Evolutionary conservation across 2,888 invertebrate genomes (phyloP).

Genomic region (Blera fallax): DNA sequence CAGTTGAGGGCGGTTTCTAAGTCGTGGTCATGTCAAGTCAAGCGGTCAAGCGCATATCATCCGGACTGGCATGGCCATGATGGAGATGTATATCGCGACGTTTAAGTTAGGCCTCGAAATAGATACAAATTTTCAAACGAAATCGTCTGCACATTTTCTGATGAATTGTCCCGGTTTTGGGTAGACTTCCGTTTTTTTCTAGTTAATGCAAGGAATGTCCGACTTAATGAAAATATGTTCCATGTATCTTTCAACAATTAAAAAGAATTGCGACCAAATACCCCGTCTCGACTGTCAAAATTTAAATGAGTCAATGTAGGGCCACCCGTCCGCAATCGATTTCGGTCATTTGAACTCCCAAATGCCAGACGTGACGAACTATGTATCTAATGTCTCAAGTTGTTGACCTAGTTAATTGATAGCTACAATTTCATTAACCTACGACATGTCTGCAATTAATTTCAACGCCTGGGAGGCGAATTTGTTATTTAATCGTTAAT

Average conservation of each 20-base stretch:
- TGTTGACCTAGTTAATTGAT: conserved; percentile 9
- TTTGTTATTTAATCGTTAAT: neutral
- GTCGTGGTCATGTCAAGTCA: too few relatives aligned
- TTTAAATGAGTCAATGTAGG: neutral
- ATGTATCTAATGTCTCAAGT: neutral
- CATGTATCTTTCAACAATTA: neutral
- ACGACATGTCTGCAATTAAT: neutral
- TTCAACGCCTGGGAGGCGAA: neutral
- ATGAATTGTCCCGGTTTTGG: too few relatives aligned
- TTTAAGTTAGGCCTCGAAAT: too few relatives aligned
- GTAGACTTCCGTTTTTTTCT: too few relatives aligned
- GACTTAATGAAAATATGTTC: neutral
- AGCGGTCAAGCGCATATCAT: too few relatives aligned
- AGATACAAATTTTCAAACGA: too few relatives aligned
- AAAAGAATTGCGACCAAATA: neutral
- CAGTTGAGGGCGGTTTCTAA: too few relatives aligned
- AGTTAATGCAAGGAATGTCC: neutral
- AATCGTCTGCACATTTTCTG: too few relatives aligned
- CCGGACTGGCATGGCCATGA: too few relatives aligned
- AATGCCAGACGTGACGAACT: neutral
- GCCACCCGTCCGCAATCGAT: neutral
- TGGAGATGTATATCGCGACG: too few relatives aligned
- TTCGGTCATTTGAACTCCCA: neutral
- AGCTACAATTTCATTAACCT: conserved; percentile 7
- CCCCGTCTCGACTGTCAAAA: neutral